Conservation (phyloP, 2,113 vertebrate genomes). For the Otis tarda region DNA sequence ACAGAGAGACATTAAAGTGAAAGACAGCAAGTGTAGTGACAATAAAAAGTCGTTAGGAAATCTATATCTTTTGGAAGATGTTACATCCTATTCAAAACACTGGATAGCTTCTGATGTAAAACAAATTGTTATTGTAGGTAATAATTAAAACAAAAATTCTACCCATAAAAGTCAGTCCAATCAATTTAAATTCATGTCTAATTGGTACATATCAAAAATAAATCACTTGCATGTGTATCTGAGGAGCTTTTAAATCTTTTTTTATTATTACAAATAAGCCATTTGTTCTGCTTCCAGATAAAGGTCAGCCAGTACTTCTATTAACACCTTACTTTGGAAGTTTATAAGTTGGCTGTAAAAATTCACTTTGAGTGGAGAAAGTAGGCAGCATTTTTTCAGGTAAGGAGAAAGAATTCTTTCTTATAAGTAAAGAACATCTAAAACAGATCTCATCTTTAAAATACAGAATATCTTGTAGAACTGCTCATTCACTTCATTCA, state of each 20-base stretch:
- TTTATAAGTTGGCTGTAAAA: not conserved
- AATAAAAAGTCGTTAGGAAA: not conserved
- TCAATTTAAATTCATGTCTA: slow-evolving; percentile 1
- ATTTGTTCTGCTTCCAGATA: not conserved
- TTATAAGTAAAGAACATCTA: not conserved
- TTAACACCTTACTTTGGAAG: not conserved
- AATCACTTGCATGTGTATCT: not conserved
- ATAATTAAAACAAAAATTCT: slow-evolving; percentile 2
- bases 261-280: not conserved
- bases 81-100: not conserved
- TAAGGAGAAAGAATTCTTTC: not conserved
- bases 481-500: not conserved
- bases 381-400: not conserved
- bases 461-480: not conserved
- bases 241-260: slow-evolving; percentile 5
- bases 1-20: not conserved
- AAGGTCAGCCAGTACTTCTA: not conserved
- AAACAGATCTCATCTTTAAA: not conserved
- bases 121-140: not conserved
- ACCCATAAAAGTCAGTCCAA: not conserved
- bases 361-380: not conserved
- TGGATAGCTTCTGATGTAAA: not conserved
- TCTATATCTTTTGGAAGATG: not conserved
- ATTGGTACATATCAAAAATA: slow-evolving; percentile 10
- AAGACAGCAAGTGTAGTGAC: not conserved